Conservation (phyloP, 2,113 vertebrate species). For the Gallinago jamesoni region DNA sequence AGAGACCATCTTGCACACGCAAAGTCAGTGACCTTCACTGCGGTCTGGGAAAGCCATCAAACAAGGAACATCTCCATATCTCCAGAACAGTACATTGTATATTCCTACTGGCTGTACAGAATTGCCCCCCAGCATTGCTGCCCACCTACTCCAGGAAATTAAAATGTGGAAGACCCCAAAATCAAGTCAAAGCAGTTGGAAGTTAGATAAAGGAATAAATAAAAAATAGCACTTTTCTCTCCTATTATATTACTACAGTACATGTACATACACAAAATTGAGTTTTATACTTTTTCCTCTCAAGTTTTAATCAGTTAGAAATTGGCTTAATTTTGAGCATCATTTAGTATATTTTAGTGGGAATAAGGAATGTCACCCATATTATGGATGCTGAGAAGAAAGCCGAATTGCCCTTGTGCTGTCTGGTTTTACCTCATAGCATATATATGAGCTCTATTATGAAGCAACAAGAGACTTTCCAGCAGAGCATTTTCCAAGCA, state of each 20-base stretch:
- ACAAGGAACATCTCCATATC: not conserved
- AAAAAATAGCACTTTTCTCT: not conserved
- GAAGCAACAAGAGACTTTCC: not conserved
- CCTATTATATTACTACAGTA: not conserved
- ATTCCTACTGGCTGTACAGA: not conserved
- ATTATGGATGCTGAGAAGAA: not conserved
- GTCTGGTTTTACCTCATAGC: rapidly evolving
- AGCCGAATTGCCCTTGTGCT: not conserved
- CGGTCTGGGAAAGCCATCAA: not conserved
- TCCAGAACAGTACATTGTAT: too few relatives aligned
- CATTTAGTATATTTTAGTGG: not conserved
- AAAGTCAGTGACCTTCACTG: not conserved
- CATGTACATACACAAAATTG: not conserved
- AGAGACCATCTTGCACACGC: not conserved
- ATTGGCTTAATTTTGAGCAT: not conserved
- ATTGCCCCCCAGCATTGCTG: not conserved
- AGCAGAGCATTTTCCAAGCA: not conserved
- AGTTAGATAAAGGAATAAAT: not conserved
- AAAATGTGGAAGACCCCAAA: not conserved
- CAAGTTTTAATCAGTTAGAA: not conserved
- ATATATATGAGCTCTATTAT: rapidly evolving
- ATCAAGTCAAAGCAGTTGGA: not conserved
- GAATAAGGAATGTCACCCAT: not conserved
- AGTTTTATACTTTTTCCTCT: not conserved
- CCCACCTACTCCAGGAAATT: not conserved